phyloP scores from a whole-genome alignment of 1,140 invertebrate species.

The Maniola jurtina region DNA sequence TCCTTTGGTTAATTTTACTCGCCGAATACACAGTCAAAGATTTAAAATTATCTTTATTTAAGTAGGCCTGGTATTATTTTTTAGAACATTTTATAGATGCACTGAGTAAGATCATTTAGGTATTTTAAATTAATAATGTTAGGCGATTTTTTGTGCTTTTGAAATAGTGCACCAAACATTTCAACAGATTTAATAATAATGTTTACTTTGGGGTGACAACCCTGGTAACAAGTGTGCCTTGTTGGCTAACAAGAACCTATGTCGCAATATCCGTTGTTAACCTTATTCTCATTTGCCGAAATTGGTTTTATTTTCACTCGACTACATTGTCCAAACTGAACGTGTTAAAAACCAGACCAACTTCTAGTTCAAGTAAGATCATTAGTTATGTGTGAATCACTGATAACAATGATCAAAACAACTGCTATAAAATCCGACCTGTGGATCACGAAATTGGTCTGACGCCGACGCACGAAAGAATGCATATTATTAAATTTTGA shows the following conservation, averaged over 20 bases:
- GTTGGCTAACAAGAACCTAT: slow-evolving; percentile 29
- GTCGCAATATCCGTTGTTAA: slow-evolving; percentile 39
- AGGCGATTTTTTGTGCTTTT: too few species aligned
- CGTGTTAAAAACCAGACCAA: slow-evolving; percentile 1
- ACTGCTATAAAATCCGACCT: background rate
- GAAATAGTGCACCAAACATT: background rate
- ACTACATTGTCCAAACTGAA: background rate
- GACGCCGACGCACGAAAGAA: too few species aligned
- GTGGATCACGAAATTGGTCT: too few species aligned
- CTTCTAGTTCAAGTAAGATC: background rate
- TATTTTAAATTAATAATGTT: too few species aligned
- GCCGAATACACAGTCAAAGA: too few species aligned
- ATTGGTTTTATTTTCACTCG: slow-evolving; percentile 28
- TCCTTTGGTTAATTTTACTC: too few species aligned
- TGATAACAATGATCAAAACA: background rate
- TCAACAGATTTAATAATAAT: background rate
- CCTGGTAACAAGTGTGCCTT: background rate
- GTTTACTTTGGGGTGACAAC: slow-evolving; percentile 1
- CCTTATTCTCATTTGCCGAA: slow-evolving; percentile 39
- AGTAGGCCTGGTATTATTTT: too few species aligned
- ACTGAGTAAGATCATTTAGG: too few species aligned
- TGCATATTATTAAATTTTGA: too few species aligned
- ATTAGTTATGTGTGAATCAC: background rate
- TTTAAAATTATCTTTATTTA: too few species aligned
- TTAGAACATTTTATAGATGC: too few species aligned